Percentiles rank a stretch among this genome's conserved stretches.
These are phyloP conservation scores for Caradrina kadenii DNA, from an alignment of 2,888 invertebrate genomes.

Conservation along the genomic window DNA sequence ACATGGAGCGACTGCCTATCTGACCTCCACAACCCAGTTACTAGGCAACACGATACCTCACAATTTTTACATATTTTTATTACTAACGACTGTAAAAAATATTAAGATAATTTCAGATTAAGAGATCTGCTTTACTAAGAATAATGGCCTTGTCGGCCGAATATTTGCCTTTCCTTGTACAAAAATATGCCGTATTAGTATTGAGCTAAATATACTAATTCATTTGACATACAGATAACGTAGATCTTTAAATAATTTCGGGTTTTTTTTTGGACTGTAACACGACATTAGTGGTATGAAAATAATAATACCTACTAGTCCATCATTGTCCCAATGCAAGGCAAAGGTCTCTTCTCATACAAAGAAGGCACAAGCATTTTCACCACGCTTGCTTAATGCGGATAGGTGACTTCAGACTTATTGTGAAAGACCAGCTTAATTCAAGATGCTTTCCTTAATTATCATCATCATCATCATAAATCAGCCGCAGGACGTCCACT, in stretches of 20 bases:
- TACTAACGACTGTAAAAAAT: not conserved
- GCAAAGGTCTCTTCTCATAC: not conserved
- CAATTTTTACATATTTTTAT: not conserved
- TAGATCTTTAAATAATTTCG: conserved; percentile 6
- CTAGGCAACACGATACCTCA: too few species aligned
- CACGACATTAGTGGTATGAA: not conserved
- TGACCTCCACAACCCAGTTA: too few species aligned
- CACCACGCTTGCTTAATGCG: not conserved
- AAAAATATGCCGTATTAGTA: conserved; percentile 21
- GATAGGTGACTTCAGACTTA: not conserved
- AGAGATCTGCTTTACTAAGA: not conserved
- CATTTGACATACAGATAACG: conserved; percentile 11
- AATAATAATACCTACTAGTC: not conserved
- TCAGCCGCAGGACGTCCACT: too few species aligned
- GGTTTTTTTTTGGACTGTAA: conserved; percentile 1
- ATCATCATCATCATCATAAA: too few species aligned
- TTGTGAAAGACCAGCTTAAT: too few species aligned
- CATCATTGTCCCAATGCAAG: not conserved
- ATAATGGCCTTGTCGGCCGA: not conserved
- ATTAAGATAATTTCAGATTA: conserved; percentile 9
- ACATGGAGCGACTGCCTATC: too few species aligned
- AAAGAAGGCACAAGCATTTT: not conserved
- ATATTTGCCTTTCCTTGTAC: conserved; percentile 26
- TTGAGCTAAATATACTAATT: conserved; percentile 40
- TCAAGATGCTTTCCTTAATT: too few species aligned